phyloP scores from a whole-genome alignment of 2,797 vertebrate species.

The Myotis findleyi region DNA sequence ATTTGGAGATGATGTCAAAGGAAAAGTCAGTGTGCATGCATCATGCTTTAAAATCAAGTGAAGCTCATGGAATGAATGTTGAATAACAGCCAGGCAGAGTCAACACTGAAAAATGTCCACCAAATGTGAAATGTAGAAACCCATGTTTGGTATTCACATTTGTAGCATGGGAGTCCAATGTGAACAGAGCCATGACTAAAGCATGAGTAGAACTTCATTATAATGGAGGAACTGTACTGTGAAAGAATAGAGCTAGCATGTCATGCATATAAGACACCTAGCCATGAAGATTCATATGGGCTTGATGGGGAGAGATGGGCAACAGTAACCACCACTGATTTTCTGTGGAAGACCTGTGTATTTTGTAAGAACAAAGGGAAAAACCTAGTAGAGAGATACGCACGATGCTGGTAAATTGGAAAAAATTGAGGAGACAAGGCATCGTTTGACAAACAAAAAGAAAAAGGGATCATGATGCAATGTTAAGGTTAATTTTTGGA shows the following conservation, averaged over 20 bases:
- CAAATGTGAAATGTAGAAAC: neutral
- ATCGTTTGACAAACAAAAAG: neutral
- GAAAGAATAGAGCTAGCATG: neutral
- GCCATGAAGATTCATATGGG: neutral
- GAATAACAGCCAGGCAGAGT: neutral
- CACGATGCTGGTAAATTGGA: neutral
- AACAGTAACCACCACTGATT: neutral
- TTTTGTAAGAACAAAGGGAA: neutral
- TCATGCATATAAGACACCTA: neutral
- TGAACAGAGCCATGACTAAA: neutral
- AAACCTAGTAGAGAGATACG: neutral
- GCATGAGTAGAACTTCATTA: neutral
- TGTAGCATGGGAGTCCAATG: neutral
- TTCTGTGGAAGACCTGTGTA: neutral
- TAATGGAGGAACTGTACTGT: neutral
- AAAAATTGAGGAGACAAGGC: neutral
- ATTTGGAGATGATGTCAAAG: neutral
- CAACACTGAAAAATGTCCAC: neutral
- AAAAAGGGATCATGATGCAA: neutral
- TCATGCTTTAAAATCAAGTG: neutral
- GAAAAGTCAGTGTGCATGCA: neutral
- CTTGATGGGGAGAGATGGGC: neutral
- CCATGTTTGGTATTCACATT: neutral
- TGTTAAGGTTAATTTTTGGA: neutral
- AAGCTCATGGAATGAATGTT: neutral